Conservation (phyloP, 2,888 invertebrate genomes). For the Dicycla oo region DNA sequence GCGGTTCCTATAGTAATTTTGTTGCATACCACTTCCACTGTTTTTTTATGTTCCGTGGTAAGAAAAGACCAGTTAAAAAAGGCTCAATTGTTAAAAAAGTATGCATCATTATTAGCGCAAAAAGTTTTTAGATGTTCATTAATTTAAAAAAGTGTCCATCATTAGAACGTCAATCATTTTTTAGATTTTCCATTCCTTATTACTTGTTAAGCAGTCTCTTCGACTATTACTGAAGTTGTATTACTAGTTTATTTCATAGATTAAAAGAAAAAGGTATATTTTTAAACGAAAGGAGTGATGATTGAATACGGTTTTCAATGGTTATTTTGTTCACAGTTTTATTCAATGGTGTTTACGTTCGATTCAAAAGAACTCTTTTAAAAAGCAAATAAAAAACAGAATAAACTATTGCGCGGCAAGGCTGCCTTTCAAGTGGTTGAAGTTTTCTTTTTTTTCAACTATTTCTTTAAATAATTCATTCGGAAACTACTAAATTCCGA, state of each 20-base stretch:
- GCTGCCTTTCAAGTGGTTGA: constrained; percentile 15
- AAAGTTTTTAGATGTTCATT: no score
- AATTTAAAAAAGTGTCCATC: no score
- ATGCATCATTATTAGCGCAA: no score
- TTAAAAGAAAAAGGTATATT: background rate
- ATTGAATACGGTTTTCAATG: constrained; percentile 36
- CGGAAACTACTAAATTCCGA: background rate
- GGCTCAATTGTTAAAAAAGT: no score
- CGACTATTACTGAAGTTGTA: background rate
- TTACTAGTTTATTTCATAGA: constrained; percentile 3
- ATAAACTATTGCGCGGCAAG: constrained; percentile 9
- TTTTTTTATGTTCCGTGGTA: no score
- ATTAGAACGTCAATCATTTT: no score
- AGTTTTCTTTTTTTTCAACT: constrained; percentile 3
- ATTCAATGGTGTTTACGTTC: constrained; percentile 39
- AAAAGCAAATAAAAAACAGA: constrained; percentile 9
- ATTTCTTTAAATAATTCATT: constrained; percentile 13
- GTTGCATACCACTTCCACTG: no score
- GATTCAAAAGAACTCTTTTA: constrained; percentile 36
- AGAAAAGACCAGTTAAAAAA: no score
- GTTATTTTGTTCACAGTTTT: constrained; percentile 40
- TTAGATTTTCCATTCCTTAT: background rate
- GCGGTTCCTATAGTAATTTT: no score
- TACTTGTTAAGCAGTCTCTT: constrained; percentile 13
- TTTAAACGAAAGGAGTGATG: constrained; percentile 18